A percentile compares a stretch with the other conserved stretches of the same genome.
phyloP scores from a whole-genome alignment of 2,113 vertebrate species.

The Hassar affinis region DNA sequence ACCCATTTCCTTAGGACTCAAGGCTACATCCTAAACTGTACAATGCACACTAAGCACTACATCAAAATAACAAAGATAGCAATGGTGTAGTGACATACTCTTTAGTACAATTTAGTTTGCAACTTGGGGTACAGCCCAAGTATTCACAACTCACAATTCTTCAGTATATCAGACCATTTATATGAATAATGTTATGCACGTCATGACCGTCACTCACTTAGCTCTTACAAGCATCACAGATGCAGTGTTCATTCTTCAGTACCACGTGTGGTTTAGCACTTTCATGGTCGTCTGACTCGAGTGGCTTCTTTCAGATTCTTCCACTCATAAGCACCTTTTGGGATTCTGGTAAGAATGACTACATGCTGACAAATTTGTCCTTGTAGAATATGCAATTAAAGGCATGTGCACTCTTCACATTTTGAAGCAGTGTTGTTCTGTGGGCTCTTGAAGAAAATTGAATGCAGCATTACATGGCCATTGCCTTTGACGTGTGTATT shows the following conservation, averaged over 20 bases:
- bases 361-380: background rate
- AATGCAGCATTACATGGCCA: background rate
- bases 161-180: background rate
- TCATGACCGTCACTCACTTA: background rate
- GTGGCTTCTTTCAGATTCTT: background rate
- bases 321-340: background rate
- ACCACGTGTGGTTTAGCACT: background rate
- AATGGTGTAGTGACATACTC: too few species aligned
- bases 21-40: too few species aligned
- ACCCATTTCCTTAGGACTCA: too few species aligned
- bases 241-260: background rate
- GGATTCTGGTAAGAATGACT: background rate
- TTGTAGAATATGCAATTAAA: background rate
- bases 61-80: too few species aligned
- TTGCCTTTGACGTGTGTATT: background rate
- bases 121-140: background rate
- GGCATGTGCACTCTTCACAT: background rate
- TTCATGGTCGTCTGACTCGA: background rate
- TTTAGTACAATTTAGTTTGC: background rate
- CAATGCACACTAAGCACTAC: too few species aligned
- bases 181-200: background rate
- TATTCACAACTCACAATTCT: background rate
- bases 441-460: background rate
- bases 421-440: background rate
- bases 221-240: background rate